Evolutionary conservation across 1,140 invertebrate genomes (phyloP).

Genomic region (Drosophila albomicans): DNA sequence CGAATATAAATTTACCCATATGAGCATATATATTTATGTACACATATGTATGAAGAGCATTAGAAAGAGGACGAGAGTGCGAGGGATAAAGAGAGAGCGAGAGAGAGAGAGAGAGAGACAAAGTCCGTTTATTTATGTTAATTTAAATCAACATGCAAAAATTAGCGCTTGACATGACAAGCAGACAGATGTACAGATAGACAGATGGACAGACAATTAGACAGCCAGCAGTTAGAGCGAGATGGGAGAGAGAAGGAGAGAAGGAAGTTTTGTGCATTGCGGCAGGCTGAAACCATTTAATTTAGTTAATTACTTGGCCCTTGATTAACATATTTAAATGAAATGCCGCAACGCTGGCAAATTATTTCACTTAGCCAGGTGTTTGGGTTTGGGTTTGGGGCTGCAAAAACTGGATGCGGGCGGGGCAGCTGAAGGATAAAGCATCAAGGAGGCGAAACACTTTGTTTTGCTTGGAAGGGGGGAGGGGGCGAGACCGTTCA

Average conservation of each 20-base stretch:
- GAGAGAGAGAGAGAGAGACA: background rate
- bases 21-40: constrained; percentile 6
- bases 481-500: background rate
- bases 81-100: background rate
- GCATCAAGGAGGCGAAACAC: background rate
- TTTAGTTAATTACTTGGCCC: constrained; percentile 58
- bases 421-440: too few relatives aligned
- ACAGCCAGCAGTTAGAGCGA: background rate
- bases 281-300: constrained; percentile 42
- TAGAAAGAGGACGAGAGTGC: background rate
- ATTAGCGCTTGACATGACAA: constrained; percentile 50
- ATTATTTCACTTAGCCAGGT: constrained; percentile 37
- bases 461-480: too few relatives aligned
- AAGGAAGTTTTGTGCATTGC: constrained; percentile 12
- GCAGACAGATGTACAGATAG: constrained; percentile 2
- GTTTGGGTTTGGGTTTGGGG: background rate
- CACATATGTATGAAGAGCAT: background rate
- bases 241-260: background rate
- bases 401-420: background rate
- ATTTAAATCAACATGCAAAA: constrained; percentile 54
- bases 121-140: constrained; percentile 48
- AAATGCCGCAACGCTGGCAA: constrained; percentile 47
- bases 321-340: constrained; percentile 58
- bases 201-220: background rate
- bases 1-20: background rate